Base-by-base conservation (phyloP, 2,113 vertebrate species). In the Macaca nemestrina region DNA sequence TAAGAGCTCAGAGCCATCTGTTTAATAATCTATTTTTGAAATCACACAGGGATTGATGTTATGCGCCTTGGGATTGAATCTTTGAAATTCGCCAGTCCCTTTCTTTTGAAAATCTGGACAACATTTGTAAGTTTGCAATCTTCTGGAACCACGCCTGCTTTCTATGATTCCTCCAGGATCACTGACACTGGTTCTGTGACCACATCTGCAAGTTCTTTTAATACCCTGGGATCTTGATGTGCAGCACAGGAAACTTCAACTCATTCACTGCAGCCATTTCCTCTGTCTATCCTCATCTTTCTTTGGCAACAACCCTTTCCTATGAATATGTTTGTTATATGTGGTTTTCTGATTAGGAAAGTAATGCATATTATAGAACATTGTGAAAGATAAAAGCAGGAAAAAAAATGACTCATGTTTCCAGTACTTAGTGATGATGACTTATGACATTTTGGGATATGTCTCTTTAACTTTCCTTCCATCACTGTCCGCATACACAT, bases 21-120 rank as follows among this genome's bases (percentile, higher is more conserved):
- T 79, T 96, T 96, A 95, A 92, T 95, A 88, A 97, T 94, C 95
- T 96, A 18, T 88, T 94, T 84, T 88, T 93, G 90, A 96, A 97
- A 93, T 81, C 95, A 70, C 67, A 10, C n/a, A 50, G 88, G 73
- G n/a, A 59, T 96, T 95, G 89, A 97, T 95, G 96, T 94, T 79
- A 90, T 90, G 13, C 25, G 64, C n/a, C 23, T 89, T 0, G 6
- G 50, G 89, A 96, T 72, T 14, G 20, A 91, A 85, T 89, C 73
- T 96, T 87, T 94, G 81, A 92, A 79, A 94, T 88, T 94, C 59
- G 32, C 61, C n/a, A 67, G 35, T 94, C 64, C 55, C 40, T 25
- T 10, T 88, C 72, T 83, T 95, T 93, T 94, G 96, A 86, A 97
- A 96, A 97, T 94, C 72, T 90, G 90, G 88, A 96, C 87, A 91